Conservation (phyloP, 2,888 invertebrate species). For the Ellobium chinense region DNA sequence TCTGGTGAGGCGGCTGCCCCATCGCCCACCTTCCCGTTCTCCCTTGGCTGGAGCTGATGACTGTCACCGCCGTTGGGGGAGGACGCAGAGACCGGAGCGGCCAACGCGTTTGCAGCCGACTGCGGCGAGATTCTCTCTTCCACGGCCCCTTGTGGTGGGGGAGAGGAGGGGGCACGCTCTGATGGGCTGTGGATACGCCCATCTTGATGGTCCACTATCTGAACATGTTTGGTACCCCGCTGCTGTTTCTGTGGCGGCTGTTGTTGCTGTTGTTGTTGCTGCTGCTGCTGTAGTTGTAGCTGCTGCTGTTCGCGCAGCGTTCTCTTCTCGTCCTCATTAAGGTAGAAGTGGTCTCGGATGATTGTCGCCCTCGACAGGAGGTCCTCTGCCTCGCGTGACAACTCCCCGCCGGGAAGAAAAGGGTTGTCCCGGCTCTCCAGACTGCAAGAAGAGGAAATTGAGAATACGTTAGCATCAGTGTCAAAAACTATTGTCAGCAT, state of each 20-base stretch:
- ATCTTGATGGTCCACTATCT: constrained; percentile 27
- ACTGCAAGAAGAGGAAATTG: constrained; percentile 81
- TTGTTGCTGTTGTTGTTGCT: constrained; percentile 35
- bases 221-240: constrained; percentile 25
- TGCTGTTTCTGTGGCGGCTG: constrained; percentile 30
- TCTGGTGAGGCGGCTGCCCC: constrained; percentile 20
- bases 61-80: constrained; percentile 36
- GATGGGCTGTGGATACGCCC: background rate
- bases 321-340: constrained; percentile 64
- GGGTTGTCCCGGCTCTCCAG: constrained; percentile 98
- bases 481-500: too few relatives aligned
- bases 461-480: too few relatives aligned
- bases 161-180: background rate
- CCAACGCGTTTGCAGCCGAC: constrained; percentile 29
- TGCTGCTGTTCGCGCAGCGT: constrained; percentile 34
- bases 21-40: constrained; percentile 48
- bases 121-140: constrained; percentile 52
- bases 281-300: constrained; percentile 39
- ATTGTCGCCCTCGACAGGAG: constrained; percentile 87
- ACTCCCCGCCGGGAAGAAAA: constrained; percentile 96
- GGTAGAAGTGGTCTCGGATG: constrained; percentile 73
- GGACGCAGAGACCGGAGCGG: constrained; percentile 29
- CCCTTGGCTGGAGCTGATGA: constrained; percentile 37
- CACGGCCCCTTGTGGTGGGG: background rate
- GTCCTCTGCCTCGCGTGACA: constrained; percentile 96